Conservation (phyloP, 2,797 vertebrate genomes). For the Poeciliopsis infans region DNA sequence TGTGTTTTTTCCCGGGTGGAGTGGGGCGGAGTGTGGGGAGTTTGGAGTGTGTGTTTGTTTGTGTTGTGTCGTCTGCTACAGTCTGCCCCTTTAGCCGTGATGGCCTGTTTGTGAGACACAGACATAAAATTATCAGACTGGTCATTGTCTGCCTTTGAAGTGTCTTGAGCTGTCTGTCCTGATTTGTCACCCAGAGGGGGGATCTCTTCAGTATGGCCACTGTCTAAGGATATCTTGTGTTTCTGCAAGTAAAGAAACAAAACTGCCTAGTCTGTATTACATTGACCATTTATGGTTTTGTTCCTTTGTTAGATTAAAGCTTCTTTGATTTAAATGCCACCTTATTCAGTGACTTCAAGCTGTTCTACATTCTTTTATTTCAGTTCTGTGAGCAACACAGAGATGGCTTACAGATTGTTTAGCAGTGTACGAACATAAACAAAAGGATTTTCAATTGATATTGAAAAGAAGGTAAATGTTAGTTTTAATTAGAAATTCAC, state of each 20-base stretch:
- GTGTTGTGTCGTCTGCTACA: constrained; percentile 78
- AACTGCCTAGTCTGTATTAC: constrained; percentile 45
- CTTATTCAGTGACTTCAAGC: not conserved
- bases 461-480: not conserved
- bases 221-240: constrained; percentile 71
- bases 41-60: constrained; percentile 74
- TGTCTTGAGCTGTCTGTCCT: constrained; percentile 77
- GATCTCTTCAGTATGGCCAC: constrained; percentile 72
- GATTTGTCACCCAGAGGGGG: constrained; percentile 73
- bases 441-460: not conserved
- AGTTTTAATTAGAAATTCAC: not conserved
- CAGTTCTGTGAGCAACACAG: too few species aligned
- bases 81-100: constrained; percentile 74
- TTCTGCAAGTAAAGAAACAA: constrained; percentile 55
- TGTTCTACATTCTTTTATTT: not conserved
- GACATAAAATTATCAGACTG: constrained; percentile 80
- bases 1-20: constrained; percentile 52
- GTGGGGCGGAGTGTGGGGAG: constrained; percentile 18
- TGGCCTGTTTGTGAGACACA: constrained; percentile 78
- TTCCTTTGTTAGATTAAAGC: constrained; percentile 19
- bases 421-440: not conserved
- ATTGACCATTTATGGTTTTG: constrained; percentile 29
- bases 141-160: constrained; percentile 77
- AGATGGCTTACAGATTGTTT: not conserved
- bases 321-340: constrained; percentile 16